Evolutionary conservation across 2,113 vertebrate species (phyloP).

Genomic region (Myotis lucifugus): DNA sequence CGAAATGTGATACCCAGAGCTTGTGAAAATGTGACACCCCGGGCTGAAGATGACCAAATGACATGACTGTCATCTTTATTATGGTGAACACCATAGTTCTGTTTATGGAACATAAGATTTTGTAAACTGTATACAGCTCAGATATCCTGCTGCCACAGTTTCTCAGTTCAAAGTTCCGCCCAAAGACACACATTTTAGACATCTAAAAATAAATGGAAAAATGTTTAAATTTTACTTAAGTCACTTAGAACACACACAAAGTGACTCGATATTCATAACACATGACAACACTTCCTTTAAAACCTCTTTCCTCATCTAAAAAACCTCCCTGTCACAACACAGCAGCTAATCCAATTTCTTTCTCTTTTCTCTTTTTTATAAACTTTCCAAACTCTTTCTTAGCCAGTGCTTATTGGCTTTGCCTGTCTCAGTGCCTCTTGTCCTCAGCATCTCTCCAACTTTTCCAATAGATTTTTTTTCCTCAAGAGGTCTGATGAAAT

Average conservation of each 20-base stretch:
- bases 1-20: background rate
- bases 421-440: background rate
- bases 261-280: background rate
- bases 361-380: slow-evolving; percentile 35
- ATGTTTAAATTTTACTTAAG: slow-evolving; percentile 20
- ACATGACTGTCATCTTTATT: background rate
- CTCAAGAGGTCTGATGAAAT: background rate
- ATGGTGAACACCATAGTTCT: background rate
- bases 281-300: slow-evolving; percentile 22
- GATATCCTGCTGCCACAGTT: background rate
- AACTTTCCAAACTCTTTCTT: background rate
- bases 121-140: background rate
- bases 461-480: slow-evolving; percentile 16
- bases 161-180: background rate
- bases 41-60: background rate
- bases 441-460: background rate
- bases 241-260: slow-evolving; percentile 43
- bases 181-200: slow-evolving; percentile 21
- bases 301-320: background rate
- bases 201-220: slow-evolving; percentile 33
- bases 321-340: background rate
- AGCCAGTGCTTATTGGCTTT: background rate
- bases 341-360: slow-evolving; percentile 35
- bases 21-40: background rate
- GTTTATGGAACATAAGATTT: background rate